Evolutionary conservation across 2,797 vertebrate genomes (phyloP).

Genomic region (Echiichthys vipera): DNA sequence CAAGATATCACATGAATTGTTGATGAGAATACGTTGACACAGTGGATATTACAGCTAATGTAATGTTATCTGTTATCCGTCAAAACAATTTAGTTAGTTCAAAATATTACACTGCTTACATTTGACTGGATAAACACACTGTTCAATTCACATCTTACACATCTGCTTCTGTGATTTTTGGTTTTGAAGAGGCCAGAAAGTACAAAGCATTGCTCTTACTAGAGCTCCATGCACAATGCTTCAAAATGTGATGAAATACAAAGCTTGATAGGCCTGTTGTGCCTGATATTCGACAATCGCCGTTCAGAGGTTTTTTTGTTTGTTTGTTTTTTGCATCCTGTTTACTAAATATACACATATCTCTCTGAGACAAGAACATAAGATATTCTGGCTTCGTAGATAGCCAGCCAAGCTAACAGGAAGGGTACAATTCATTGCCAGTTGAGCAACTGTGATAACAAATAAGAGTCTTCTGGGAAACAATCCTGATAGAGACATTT

Average conservation of each 20-base stretch:
- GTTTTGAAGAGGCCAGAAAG: not conserved
- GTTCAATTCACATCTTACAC: not conserved
- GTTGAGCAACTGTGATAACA: conserved; percentile 36
- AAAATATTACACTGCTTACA: not conserved
- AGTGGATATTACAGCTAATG: not conserved
- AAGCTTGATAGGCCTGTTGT: not conserved
- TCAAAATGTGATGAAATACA: not conserved
- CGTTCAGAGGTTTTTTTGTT: not conserved
- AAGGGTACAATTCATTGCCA: conserved; percentile 3
- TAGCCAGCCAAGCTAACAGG: not conserved
- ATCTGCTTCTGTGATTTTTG: not conserved
- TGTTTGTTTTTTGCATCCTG: not conserved
- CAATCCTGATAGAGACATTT: not conserved
- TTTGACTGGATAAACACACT: not conserved
- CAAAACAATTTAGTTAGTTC: not conserved
- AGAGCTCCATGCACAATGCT: rapidly evolving
- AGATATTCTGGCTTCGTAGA: not conserved
- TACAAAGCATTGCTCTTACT: not conserved
- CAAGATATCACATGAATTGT: too few relatives aligned
- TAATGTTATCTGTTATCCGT: not conserved
- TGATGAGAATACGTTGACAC: too few relatives aligned
- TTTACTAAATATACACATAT: conserved; percentile 22
- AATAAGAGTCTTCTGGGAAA: conserved; percentile 10
- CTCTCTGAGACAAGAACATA: not conserved
- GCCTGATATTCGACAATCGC: not conserved